These are phyloP conservation scores for Horisme vitalbata DNA, from an alignment of 2,888 invertebrate species.

Conservation along the genomic window DNA sequence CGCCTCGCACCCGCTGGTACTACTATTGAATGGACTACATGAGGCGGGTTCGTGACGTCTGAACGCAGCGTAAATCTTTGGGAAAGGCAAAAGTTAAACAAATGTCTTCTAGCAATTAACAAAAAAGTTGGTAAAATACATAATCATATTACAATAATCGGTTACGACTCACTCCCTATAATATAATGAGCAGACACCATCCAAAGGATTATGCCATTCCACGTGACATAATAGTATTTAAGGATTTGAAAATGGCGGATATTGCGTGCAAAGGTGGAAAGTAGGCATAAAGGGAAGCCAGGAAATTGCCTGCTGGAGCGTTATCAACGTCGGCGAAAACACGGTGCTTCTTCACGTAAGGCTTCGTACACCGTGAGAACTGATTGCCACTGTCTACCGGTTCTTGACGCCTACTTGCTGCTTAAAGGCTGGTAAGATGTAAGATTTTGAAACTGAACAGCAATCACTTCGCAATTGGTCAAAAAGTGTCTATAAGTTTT, in stretches of 20 bases:
- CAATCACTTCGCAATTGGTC: no score
- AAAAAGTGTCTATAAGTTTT: no score
- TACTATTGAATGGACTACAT: no score
- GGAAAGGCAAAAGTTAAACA: no score
- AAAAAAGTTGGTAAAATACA: no score
- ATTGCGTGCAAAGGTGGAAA: slow-evolving; percentile 36
- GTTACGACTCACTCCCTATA: slow-evolving; percentile 4
- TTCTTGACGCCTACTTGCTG: no score
- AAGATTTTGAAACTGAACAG: no score
- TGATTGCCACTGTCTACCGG: background rate
- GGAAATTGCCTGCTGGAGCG: slow-evolving; percentile 36
- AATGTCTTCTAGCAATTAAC: no score
- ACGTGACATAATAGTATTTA: slow-evolving; percentile 20
- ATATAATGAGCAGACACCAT: slow-evolving; percentile 9
- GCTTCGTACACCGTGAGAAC: background rate
- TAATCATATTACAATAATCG: background rate
- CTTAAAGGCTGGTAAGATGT: no score
- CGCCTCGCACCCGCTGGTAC: no score
- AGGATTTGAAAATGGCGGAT: slow-evolving; percentile 32
- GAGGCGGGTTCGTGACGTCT: no score
- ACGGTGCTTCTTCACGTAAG: slow-evolving; percentile 14
- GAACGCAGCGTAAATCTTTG: no score
- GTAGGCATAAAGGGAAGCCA: slow-evolving; percentile 33
- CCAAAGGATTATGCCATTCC: slow-evolving; percentile 19
- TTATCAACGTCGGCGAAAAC: slow-evolving; percentile 22